A percentile compares a stretch with the other conserved stretches of the same genome.
Conservation (phyloP, 2,888 invertebrate species). For the Conomelus anceps region DNA sequence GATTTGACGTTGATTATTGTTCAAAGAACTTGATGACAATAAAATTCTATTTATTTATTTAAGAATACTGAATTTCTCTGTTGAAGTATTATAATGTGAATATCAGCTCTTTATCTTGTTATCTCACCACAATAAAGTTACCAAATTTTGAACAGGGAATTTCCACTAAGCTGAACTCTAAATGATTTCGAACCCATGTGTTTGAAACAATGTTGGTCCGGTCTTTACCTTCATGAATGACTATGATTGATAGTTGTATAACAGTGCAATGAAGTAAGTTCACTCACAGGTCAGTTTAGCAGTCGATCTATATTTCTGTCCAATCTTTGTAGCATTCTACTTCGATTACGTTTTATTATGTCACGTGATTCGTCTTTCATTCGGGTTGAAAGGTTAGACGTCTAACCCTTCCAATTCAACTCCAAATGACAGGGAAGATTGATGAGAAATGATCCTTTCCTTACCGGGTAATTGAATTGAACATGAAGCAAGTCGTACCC, state of each 20-base stretch:
- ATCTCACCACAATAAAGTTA: too few species aligned
- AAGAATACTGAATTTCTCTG: too few species aligned
- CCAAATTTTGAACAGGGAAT: too few species aligned
- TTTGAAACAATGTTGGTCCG: too few species aligned
- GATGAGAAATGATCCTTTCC: background rate
- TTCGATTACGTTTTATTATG: background rate
- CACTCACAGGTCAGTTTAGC: background rate
- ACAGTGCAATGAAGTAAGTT: background rate
- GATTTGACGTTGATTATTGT: too few species aligned
- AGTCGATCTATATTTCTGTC: background rate
- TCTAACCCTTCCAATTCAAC: background rate
- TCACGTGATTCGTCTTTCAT: background rate
- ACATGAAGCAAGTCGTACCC: background rate
- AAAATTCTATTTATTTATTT: too few species aligned
- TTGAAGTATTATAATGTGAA: too few species aligned
- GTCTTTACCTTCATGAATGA: background rate
- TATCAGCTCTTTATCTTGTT: too few species aligned
- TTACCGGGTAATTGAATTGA: background rate
- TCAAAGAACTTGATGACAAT: too few species aligned
- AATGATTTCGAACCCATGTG: too few species aligned
- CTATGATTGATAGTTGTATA: background rate
- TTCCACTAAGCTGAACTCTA: too few species aligned
- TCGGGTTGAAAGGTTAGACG: background rate
- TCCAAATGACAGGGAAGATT: background rate
- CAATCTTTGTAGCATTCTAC: background rate